A percentile compares a stretch with the other conserved stretches of the same genome.
These are phyloP conservation scores for Gobio gobio DNA, from an alignment of 2,113 vertebrate genomes.

Conservation along the genomic window DNA sequence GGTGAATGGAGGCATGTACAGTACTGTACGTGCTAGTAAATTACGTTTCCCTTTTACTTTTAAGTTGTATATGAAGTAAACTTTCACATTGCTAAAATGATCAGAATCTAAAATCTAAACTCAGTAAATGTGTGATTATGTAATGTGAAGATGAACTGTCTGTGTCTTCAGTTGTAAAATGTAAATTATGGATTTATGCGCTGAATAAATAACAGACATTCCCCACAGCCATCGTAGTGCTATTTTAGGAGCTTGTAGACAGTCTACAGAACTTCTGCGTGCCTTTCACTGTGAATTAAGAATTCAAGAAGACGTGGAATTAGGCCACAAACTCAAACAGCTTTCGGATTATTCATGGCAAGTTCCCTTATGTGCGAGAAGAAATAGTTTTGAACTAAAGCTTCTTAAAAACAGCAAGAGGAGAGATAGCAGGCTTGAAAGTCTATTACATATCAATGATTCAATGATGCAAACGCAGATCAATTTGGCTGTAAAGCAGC, in stretches of 20 bases:
- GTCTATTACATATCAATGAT: neutral
- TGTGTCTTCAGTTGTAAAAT: neutral
- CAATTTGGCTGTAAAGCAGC: too few relatives aligned
- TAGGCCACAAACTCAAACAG: conserved; percentile 54
- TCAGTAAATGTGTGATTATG: neutral
- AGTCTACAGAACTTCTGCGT: neutral
- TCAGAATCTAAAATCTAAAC: neutral
- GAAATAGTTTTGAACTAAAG: neutral
- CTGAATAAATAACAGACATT: conserved; percentile 3
- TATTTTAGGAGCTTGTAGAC: conserved; percentile 10
- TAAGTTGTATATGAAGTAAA: neutral
- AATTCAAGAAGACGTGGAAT: conserved; percentile 61
- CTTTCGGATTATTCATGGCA: conserved; percentile 32
- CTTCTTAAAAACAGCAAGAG: neutral
- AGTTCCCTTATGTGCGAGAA: neutral
- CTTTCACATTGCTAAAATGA: neutral
- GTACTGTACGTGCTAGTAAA: too few relatives aligned
- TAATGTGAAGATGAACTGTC: neutral
- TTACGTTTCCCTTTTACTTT: too few relatives aligned
- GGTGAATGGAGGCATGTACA: neutral
- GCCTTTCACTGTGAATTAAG: conserved; percentile 60
- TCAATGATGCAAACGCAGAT: too few relatives aligned
- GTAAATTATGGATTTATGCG: neutral
- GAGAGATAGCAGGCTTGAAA: neutral
- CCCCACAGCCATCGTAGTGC: conserved; percentile 8